Conservation (phyloP, 2,888 invertebrate species). For the Cryptops parisi region DNA sequence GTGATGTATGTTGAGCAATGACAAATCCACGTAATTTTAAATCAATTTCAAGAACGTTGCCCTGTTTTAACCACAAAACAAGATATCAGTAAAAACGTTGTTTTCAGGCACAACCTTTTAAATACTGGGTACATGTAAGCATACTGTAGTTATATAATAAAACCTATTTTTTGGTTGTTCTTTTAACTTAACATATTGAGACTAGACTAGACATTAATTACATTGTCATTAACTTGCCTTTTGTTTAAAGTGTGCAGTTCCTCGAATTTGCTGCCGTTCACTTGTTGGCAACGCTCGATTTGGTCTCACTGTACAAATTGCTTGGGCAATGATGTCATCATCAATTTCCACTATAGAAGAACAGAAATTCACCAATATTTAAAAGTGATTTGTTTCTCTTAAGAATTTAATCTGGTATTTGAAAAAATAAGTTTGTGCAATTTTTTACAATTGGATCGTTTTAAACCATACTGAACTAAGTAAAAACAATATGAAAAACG, state of each 20-base stretch:
- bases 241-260: conserved; percentile 8
- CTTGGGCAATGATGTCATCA: conserved; percentile 8
- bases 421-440: too few species aligned
- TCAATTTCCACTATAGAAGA: too few species aligned
- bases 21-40: neutral
- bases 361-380: too few species aligned
- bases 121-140: neutral
- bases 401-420: too few species aligned
- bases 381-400: too few species aligned
- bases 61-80: too few species aligned
- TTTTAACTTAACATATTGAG: neutral
- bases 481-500: too few species aligned
- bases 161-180: neutral
- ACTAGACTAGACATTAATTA: neutral
- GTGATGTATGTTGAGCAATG: too few species aligned
- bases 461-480: too few species aligned
- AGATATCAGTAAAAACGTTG: too few species aligned
- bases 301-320: conserved; percentile 13
- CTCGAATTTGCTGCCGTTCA: conserved; percentile 12
- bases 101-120: too few species aligned
- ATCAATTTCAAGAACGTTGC: neutral
- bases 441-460: too few species aligned
- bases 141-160: neutral
- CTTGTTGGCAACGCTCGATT: conserved; percentile 15
- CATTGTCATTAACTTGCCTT: neutral